Conservation (phyloP, 53 echinoderm and acorn worm species). For the Astropecten irregularis region DNA sequence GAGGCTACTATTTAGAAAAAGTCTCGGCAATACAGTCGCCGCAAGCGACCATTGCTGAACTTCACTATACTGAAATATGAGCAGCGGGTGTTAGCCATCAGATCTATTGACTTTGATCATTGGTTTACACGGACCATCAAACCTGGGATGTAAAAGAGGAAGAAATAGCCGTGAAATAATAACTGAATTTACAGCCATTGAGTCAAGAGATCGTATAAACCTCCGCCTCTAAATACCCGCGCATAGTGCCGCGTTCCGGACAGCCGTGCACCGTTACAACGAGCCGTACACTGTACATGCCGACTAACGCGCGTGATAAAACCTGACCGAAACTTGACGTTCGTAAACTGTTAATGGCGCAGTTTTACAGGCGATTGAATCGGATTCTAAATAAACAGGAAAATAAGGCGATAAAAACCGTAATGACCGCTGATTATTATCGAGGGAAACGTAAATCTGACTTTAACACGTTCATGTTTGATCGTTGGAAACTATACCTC, state of each 20-base stretch:
- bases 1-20: too few species aligned
- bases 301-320: background rate
- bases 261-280: too few species aligned
- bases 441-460: too few species aligned
- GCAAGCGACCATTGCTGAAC: too few species aligned
- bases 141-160: too few species aligned
- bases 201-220: background rate
- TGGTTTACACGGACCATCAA: slow-evolving; percentile 14
- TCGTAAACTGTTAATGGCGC: slow-evolving; percentile 6
- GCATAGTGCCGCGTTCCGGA: too few species aligned
- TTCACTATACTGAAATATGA: too few species aligned
- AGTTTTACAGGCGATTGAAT: background rate
- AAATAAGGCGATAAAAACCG: background rate
- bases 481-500: too few species aligned
- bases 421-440: background rate
- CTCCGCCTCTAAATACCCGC: too few species aligned
- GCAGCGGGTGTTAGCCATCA: slow-evolving; percentile 4
- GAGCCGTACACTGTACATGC: too few species aligned
- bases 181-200: slow-evolving; percentile 3
- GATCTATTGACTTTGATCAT: slow-evolving; percentile 23
- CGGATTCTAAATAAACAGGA: background rate
- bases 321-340: background rate
- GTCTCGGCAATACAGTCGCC: too few species aligned
- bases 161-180: background rate
- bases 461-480: too few species aligned